phyloP scores from a whole-genome alignment of 2,113 vertebrate genomes.

The Hippocampus mohnikei region DNA sequence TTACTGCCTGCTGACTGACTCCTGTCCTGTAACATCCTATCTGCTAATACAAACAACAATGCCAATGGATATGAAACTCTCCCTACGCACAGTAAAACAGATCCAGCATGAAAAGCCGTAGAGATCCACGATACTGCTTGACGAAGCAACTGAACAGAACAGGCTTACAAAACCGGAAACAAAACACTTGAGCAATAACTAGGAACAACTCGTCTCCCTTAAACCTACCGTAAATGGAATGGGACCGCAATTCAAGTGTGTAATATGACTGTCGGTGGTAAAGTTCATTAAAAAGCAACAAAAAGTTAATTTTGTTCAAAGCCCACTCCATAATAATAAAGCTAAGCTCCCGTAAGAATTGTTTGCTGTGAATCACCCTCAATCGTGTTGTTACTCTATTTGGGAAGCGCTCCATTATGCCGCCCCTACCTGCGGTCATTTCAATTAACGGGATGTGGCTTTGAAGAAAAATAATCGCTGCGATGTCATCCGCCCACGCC shows the following conservation, averaged over 20 bases:
- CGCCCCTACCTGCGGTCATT: slow-evolving; percentile 35
- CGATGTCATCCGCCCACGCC: slow-evolving; percentile 60
- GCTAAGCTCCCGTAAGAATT: neutral
- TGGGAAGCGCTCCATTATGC: slow-evolving; percentile 28
- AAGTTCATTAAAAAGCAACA: neutral
- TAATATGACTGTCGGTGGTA: neutral
- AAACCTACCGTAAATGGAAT: neutral
- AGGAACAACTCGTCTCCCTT: neutral
- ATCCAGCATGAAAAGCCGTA: neutral
- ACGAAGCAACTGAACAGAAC: neutral
- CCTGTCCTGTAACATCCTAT: too few relatives aligned
- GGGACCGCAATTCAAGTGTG: neutral
- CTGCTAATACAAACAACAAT: neutral
- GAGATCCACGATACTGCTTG: neutral
- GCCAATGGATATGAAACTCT: too few relatives aligned
- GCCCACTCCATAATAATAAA: neutral
- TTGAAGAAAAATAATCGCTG: slow-evolving; percentile 50
- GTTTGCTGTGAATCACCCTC: slow-evolving; percentile 17
- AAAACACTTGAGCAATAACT: neutral
- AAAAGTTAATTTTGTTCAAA: neutral
- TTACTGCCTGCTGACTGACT: too few relatives aligned
- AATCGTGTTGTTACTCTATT: slow-evolving; percentile 27
- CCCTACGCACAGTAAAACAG: neutral
- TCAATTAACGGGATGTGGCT: slow-evolving; percentile 49
- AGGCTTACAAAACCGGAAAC: neutral